A percentile compares a stretch with the other conserved stretches of the same genome.
Conservation (phyloP, 2,113 vertebrate genomes). For the Channa argus region DNA sequence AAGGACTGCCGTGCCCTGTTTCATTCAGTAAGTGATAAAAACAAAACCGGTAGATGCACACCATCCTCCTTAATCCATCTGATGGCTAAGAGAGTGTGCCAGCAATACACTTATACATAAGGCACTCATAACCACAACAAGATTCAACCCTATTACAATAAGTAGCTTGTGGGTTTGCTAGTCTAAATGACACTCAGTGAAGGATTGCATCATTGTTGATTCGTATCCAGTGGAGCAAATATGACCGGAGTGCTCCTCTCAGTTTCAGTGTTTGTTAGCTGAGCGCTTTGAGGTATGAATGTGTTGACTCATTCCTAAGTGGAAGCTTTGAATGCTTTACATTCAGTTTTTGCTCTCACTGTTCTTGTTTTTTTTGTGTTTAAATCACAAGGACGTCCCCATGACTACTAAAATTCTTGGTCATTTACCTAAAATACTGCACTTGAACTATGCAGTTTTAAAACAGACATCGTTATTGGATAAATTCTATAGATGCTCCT, state of each 20-base stretch:
- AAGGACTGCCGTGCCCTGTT: not conserved
- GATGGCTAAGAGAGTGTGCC: slow-evolving; percentile 35
- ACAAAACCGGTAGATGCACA: slow-evolving; percentile 6
- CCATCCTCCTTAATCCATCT: slow-evolving; percentile 39
- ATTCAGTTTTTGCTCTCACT: slow-evolving; percentile 2
- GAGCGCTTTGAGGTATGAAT: slow-evolving; percentile 5
- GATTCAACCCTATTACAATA: slow-evolving; percentile 39
- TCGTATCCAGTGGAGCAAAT: slow-evolving; percentile 41
- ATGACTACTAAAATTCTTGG: not conserved
- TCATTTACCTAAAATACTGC: no score
- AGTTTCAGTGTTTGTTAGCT: slow-evolving; percentile 23
- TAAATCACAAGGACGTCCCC: not conserved
- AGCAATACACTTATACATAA: slow-evolving; percentile 50
- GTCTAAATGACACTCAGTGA: slow-evolving; percentile 17
- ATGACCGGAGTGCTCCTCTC: slow-evolving; percentile 3
- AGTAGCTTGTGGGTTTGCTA: slow-evolving; percentile 33
- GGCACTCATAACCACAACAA: slow-evolving; percentile 33
- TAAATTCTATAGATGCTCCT: slow-evolving; percentile 1
- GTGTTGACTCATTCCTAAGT: slow-evolving; percentile 20
- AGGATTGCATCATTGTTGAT: slow-evolving; percentile 41
- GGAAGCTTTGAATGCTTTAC: slow-evolving; percentile 26
- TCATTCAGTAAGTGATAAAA: slow-evolving; percentile 26
- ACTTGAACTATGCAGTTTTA: not conserved
- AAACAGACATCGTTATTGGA: not conserved
- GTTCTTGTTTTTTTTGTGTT: not conserved